phyloP scores from a whole-genome alignment of 2,797 vertebrate species.

The Aeoliscus strigatus region DNA sequence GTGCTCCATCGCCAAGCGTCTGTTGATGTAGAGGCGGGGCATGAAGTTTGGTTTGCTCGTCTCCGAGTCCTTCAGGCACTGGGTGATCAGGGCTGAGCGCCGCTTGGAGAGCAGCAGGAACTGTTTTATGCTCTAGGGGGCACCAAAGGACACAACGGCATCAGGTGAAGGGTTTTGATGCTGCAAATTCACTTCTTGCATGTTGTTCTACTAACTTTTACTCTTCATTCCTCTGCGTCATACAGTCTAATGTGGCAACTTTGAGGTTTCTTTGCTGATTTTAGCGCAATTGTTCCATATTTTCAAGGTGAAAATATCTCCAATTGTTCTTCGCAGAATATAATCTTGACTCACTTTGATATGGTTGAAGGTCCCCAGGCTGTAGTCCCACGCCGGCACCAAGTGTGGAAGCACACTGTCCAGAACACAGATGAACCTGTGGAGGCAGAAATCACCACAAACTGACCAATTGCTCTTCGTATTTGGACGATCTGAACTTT shows the following conservation, averaged over 20 bases:
- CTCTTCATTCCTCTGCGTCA: too few species aligned
- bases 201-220: too few species aligned
- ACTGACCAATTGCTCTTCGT: background rate
- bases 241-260: too few species aligned
- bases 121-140: constrained; percentile 88
- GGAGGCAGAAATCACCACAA: constrained; percentile 10
- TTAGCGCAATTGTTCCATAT: too few species aligned
- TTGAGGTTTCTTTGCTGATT: too few species aligned
- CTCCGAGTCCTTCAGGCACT: constrained; percentile 96
- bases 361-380: constrained; percentile 89
- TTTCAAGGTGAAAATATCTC: too few species aligned
- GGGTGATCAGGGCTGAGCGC: constrained; percentile 87
- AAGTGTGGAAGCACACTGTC: constrained; percentile 90
- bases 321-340: too few species aligned
- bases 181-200: too few species aligned
- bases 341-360: constrained; percentile 81
- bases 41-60: constrained; percentile 95
- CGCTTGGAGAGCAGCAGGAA: constrained; percentile 93
- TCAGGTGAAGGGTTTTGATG: background rate
- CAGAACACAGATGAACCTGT: constrained; percentile 91
- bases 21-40: constrained; percentile 96
- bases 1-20: constrained; percentile 96
- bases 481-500: background rate
- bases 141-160: constrained; percentile 3
- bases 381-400: constrained; percentile 95